Evolutionary conservation across 2,797 vertebrate genomes (phyloP).

Genomic region (Spinus olivaceus): DNA sequence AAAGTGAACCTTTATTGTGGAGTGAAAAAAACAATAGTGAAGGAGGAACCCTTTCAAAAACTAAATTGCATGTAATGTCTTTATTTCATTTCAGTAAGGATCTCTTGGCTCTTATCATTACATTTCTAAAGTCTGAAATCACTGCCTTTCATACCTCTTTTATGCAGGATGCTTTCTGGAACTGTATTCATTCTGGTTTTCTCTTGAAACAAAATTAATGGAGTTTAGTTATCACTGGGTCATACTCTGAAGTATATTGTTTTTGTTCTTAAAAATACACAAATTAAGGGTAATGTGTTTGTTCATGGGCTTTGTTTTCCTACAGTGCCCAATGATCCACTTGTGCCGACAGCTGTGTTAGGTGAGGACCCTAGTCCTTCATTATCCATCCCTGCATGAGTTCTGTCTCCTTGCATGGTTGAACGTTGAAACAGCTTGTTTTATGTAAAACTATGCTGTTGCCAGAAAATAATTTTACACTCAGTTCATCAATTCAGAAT

Average conservation of each 20-base stretch:
- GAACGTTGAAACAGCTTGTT: conserved; percentile 47
- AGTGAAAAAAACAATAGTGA: conserved; percentile 20
- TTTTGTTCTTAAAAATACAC: conserved; percentile 34
- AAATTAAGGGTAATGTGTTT: conserved; percentile 65
- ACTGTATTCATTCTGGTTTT: background rate
- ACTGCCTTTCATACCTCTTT: conserved; percentile 23
- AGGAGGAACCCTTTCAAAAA: conserved; percentile 25
- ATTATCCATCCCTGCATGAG: conserved; percentile 71
- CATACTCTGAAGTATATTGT: background rate
- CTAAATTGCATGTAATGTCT: conserved; percentile 24
- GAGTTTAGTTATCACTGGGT: conserved; percentile 9
- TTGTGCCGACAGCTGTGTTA: conserved; percentile 99
- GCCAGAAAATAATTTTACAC: background rate
- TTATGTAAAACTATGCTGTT: conserved; percentile 34
- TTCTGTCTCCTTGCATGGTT: conserved; percentile 78
- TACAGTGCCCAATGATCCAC: conserved; percentile 97
- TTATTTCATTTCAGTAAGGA: conserved; percentile 16
- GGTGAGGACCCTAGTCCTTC: conserved; percentile 87
- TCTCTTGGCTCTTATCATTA: conserved; percentile 18
- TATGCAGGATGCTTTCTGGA: conserved; percentile 11
- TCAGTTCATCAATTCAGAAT: conserved; percentile 2
- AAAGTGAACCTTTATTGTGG: conserved; percentile 2
- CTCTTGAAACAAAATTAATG: conserved; percentile 1
- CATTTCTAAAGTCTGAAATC: conserved; percentile 28
- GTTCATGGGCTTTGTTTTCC: conserved; percentile 84